These are phyloP conservation scores for Muscidifurax raptorellus DNA, from an alignment of 1,140 invertebrate genomes.

Conservation along the genomic window DNA sequence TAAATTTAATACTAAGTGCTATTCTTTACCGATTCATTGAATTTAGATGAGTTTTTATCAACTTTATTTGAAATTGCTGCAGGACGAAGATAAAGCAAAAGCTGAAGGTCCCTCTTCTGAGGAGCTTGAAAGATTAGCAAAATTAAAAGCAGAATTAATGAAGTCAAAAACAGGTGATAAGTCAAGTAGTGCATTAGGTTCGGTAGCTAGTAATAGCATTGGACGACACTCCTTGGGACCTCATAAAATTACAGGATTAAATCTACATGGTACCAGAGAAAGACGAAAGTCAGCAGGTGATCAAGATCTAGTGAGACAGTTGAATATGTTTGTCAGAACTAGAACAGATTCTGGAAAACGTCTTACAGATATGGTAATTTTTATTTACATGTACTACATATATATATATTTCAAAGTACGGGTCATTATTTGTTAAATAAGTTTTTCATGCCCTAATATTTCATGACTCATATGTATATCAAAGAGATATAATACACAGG, in stretches of 20 bases:
- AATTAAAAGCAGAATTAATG: conserved; percentile 75
- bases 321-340: conserved; percentile 87
- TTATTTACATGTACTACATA: no score
- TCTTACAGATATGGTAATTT: conserved; percentile 84
- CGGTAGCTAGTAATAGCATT: conserved; percentile 76
- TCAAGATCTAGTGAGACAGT: conserved; percentile 81
- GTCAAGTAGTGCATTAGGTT: conserved; percentile 72
- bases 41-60: conserved; percentile 17
- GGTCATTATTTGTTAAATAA: neutral
- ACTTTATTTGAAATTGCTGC: conserved; percentile 42
- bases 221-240: conserved; percentile 79
- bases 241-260: conserved; percentile 71
- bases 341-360: conserved; percentile 90
- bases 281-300: conserved; percentile 84
- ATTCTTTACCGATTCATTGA: neutral
- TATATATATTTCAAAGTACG: neutral
- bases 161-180: conserved; percentile 70
- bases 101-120: conserved; percentile 78
- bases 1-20: conserved; percentile 17
- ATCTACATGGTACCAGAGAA: conserved; percentile 77
- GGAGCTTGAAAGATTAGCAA: conserved; percentile 79
- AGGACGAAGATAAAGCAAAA: conserved; percentile 83
- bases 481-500: neutral
- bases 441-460: neutral
- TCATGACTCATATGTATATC: neutral